Percentiles rank a stretch among this genome's conserved stretches.
Conservation (phyloP, 2,888 invertebrate species). For the Ornithoptera alexandrae region DNA sequence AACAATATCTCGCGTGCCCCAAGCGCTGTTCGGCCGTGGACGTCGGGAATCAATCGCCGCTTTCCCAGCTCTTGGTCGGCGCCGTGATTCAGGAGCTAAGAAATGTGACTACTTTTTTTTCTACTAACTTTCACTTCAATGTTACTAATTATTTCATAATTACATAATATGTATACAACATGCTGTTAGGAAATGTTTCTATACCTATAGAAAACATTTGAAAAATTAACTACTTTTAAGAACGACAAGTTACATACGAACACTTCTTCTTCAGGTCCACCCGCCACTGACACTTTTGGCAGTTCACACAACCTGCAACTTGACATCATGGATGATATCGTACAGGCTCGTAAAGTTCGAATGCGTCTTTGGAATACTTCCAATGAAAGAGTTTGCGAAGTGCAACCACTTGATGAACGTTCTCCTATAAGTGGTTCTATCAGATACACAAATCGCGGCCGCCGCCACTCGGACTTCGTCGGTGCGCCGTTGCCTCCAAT, state of each 20-base stretch:
- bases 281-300: slow-evolving; percentile 85
- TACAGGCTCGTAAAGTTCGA: slow-evolving; percentile 88
- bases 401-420: slow-evolving; percentile 87
- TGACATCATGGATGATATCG: slow-evolving; percentile 94
- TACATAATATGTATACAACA: too few species aligned
- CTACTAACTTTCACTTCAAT: not conserved
- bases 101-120: slow-evolving; percentile 58
- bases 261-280: slow-evolving; percentile 78
- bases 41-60: slow-evolving; percentile 91
- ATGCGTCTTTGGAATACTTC: slow-evolving; percentile 93
- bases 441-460: slow-evolving; percentile 81
- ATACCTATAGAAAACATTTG: not conserved
- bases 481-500: slow-evolving; percentile 81
- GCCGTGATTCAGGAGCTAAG: slow-evolving; percentile 65
- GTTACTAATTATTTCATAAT: too few species aligned
- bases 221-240: too few species aligned
- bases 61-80: slow-evolving; percentile 81
- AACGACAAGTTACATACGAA: not conserved
- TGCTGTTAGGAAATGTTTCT: too few species aligned
- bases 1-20: slow-evolving; percentile 90
- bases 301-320: slow-evolving; percentile 91
- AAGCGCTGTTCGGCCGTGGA: slow-evolving; percentile 86
- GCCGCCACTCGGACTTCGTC: slow-evolving; percentile 88
- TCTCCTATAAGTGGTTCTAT: slow-evolving; percentile 75
- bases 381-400: slow-evolving; percentile 89